Evolutionary conservation across 92 coral and sea anemone species (phyloP), one percentile per base, ranked within the genome.

Genomic region (Montipora capitata): DNA sequence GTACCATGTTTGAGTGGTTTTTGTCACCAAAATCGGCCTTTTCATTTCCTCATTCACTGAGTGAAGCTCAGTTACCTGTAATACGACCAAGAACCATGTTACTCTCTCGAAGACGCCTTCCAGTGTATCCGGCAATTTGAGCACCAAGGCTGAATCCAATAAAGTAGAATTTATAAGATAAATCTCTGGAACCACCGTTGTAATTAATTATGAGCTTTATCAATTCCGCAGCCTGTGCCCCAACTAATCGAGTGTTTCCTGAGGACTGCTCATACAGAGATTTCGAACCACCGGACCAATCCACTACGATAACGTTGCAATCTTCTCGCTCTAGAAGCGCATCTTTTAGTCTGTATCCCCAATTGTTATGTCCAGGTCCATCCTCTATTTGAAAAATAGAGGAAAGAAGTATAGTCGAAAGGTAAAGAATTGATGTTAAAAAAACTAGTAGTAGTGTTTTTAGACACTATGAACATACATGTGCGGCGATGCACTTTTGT

Each of bases 241-340:
- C 95, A 68, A 94, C 94, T 11, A 94, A 87, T 12, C 88, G 93
- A 62, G 92, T 83, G 76, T 94, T 94, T 63, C 87, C 97, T 16
- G 90, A 90, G 10, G 95, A 87, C 79, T 88, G 91, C 4, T 44
- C 73, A 79, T 84, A 85, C 0, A 3, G 1, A 10, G 18, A 8
- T 15, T 27, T 18, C 38, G 98, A 93, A 58, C 98, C 98, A 77
- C 87, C 79, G 16, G 77, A 41, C 98, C 98, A 95, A 74, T 88
- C 98, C 45, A 90, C 96, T 9, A 68, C 43, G 44, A 95, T 91
- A 5, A 95, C 92, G 72, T 95, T 95, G 40, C 59, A 45, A 68
- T 86, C 90, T n/a, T 76, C 81, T 57, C 85, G 82, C 38, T 76
- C 78, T 13, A 90, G 54, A 11, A 95, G 80, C 4, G 92, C 94